phyloP scores from a whole-genome alignment of 2,113 vertebrate species.

The Thermophis baileyi region DNA sequence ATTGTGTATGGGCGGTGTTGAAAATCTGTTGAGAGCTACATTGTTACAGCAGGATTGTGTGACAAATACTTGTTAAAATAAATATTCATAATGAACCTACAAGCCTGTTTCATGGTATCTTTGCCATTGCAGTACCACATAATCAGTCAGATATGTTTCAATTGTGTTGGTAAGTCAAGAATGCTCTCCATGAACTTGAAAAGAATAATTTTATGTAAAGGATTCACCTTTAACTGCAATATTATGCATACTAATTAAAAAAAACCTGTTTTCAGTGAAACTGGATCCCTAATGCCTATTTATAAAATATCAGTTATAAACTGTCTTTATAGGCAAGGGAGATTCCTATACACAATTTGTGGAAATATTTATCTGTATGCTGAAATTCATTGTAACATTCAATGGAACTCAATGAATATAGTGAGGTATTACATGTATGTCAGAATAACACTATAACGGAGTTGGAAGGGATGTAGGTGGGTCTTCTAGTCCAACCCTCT shows the following conservation, averaged over 20 bases:
- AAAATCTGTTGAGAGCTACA: background rate
- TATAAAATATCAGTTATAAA: constrained; percentile 15
- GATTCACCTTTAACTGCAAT: constrained; percentile 31
- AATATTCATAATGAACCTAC: constrained; percentile 12
- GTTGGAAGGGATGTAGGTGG: no score
- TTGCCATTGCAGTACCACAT: background rate
- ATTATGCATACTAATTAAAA: background rate
- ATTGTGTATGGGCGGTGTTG: background rate
- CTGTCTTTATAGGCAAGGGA: constrained; percentile 47
- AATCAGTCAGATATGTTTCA: background rate
- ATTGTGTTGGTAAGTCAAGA: constrained; percentile 13
- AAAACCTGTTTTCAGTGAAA: background rate
- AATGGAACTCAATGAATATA: background rate
- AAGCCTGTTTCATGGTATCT: constrained; percentile 10
- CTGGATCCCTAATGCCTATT: background rate
- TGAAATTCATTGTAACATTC: background rate
- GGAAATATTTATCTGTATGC: background rate
- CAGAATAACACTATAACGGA: background rate
- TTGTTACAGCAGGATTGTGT: background rate
- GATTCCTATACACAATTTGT: background rate
- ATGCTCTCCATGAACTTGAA: constrained; percentile 31
- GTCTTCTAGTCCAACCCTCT: no score
- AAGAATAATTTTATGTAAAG: constrained; percentile 11
- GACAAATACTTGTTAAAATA: background rate
- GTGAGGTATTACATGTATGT: background rate